Base-by-base conservation (phyloP, 2,113 vertebrate genomes). In the Eurypyga helias region DNA sequence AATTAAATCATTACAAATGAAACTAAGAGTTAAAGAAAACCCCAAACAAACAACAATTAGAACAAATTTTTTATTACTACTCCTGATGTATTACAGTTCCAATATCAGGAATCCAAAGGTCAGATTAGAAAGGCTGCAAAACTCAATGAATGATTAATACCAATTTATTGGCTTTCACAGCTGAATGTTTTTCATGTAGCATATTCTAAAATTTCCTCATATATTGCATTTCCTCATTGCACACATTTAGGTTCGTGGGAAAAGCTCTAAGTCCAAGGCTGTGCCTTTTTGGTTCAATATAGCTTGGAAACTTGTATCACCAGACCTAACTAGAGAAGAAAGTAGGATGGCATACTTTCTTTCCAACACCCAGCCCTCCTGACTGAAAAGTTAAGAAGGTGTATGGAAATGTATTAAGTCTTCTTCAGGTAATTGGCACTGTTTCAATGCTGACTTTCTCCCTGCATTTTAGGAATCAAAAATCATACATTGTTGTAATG, bases 101-200 rank as follows among this genome's bases (percentile, higher is more conserved):
- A 28, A 15, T 46, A 61, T 85, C 36, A 72, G 45, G 31, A 71
- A 76, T 48, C 33, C 21, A 87, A 80, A 79, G 10, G 36, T 73
- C 36, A 43, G 57, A 60, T 86, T 78, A 51, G 33, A 90, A 87
- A 88, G n/a, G 48, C 60, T 84, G 24, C 33, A 67, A 79, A 88
- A 78, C 29, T 88, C 0, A 0, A 33, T 41, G 19, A 78, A 52
- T 1, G 2, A 54, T 71, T 81, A 82, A 61, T 57, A 43, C 6
- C 2, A 54, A 26, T 24, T 54, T 51, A 64, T 36, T 84, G 5
- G 5, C 7, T 65, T 54, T 72, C 61, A 75, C 8, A 61, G 15
- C 13, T 55, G n/a, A 54, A 64, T 43, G 4, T 16, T 92, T 85
- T 90, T 66, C 49, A 33, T 41, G 54, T 49, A 31, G 7, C 24